Percentiles rank a stretch among this genome's conserved stretches.
Evolutionary conservation across 2,113 vertebrate species (phyloP).

Genomic region (Neogobius melanostomus): DNA sequence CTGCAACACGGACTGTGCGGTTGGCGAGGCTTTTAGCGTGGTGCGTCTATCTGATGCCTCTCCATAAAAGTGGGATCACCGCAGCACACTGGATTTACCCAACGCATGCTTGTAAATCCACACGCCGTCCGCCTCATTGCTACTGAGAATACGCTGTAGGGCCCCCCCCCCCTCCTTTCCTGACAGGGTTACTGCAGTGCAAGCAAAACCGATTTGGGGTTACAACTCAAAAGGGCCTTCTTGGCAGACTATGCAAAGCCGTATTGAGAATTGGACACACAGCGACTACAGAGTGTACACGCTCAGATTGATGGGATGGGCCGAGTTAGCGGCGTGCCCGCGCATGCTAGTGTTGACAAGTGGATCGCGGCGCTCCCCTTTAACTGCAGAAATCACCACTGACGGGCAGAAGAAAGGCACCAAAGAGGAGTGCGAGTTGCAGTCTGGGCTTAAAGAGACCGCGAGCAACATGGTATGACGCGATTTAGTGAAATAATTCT

Average conservation of each 20-base stretch:
- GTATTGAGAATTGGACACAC: constrained; percentile 28
- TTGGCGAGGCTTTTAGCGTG: constrained; percentile 25
- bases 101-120: constrained; percentile 42
- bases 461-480: background rate
- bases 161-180: constrained; percentile 2
- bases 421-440: constrained; percentile 5
- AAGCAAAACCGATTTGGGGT: constrained; percentile 39
- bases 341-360: constrained; percentile 2
- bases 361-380: constrained; percentile 10
- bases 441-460: constrained; percentile 1
- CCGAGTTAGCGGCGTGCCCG: fast-evolving
- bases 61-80: constrained; percentile 54
- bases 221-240: constrained; percentile 31
- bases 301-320: constrained; percentile 8
- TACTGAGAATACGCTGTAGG: constrained; percentile 34
- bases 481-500: no score
- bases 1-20: constrained; percentile 24
- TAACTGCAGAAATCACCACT: constrained; percentile 9
- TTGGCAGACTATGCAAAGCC: constrained; percentile 36
- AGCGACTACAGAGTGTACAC: constrained; percentile 14
- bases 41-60: constrained; percentile 25
- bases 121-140: constrained; percentile 35
- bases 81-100: constrained; percentile 52
- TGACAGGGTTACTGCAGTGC: constrained; percentile 48
- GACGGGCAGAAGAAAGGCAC: constrained; percentile 22